Percentiles rank a stretch among this genome's conserved stretches.
phyloP scores from a whole-genome alignment of 2,888 invertebrate genomes.

The Chymomyza amoena region DNA sequence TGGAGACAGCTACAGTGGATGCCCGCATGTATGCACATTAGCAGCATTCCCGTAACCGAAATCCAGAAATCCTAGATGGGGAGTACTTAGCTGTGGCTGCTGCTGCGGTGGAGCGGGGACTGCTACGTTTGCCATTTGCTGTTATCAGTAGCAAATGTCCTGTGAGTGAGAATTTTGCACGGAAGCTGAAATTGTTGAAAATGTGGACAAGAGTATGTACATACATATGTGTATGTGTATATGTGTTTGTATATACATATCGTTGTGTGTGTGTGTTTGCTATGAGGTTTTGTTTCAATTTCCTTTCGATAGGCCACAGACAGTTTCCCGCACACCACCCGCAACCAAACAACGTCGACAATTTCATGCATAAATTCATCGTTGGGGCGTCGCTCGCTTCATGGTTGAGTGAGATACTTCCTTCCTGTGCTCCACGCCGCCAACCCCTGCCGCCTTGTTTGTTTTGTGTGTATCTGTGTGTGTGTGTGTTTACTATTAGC shows the following conservation, averaged over 20 bases:
- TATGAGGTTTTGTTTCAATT: slow-evolving; percentile 75
- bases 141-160: slow-evolving; percentile 14
- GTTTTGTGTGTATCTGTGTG: slow-evolving; percentile 1
- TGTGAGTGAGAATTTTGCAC: neutral
- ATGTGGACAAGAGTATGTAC: neutral
- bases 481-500: slow-evolving; percentile 1
- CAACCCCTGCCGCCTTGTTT: neutral
- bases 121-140: neutral
- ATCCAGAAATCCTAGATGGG: neutral
- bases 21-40: neutral
- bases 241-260: slow-evolving; percentile 7
- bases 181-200: slow-evolving; percentile 12
- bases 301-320: slow-evolving; percentile 74
- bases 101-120: neutral
- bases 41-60: neutral
- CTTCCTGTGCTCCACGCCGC: slow-evolving; percentile 40
- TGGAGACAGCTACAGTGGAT: neutral
- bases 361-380: slow-evolving; percentile 74
- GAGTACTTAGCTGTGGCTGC: neutral
- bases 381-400: slow-evolving; percentile 38
- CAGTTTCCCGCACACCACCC: slow-evolving; percentile 27
- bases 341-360: slow-evolving; percentile 54
- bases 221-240: slow-evolving; percentile 34
- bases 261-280: slow-evolving; percentile 27
- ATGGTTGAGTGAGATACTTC: slow-evolving; percentile 72